These are phyloP conservation scores for Apocrypta bakeri DNA, from an alignment of 1,140 invertebrate genomes.

Conservation along the genomic window DNA sequence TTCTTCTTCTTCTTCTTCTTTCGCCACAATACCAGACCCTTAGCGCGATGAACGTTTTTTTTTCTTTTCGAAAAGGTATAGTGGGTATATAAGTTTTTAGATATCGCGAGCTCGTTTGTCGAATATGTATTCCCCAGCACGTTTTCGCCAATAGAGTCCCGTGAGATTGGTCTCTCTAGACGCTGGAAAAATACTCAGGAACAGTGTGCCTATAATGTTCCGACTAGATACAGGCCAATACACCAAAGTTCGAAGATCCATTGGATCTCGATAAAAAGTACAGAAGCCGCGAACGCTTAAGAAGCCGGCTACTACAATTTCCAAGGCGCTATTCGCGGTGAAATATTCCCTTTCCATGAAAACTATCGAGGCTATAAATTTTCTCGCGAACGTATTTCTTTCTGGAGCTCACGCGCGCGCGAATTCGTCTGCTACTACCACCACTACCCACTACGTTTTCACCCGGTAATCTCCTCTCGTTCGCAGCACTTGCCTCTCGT, in stretches of 20 bases:
- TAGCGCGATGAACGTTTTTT: no score
- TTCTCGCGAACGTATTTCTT: slow-evolving; percentile 37
- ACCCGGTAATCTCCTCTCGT: slow-evolving; percentile 40
- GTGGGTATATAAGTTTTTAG: no score
- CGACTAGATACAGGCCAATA: no score
- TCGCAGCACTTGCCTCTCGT: background rate
- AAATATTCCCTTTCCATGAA: slow-evolving; percentile 55
- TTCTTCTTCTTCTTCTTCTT: no score
- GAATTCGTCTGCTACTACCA: slow-evolving; percentile 7
- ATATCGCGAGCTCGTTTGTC: no score
- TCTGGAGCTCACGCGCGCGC: background rate
- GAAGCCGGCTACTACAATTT: slow-evolving; percentile 37
- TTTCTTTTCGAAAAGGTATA: no score
- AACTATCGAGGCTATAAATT: slow-evolving; percentile 54
- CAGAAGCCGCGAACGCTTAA: slow-evolving; percentile 41
- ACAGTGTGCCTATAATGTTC: no score
- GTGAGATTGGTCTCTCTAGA: no score
- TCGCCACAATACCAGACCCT: no score
- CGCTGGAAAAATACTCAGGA: no score
- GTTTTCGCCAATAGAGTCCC: no score
- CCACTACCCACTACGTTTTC: slow-evolving; percentile 30
- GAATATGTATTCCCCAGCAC: no score
- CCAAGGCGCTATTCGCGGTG: slow-evolving; percentile 54
- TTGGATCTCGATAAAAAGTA: slow-evolving; percentile 58
- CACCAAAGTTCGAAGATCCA: slow-evolving; percentile 44